Base-by-base conservation (phyloP, 2,888 invertebrate genomes). In the Cotesia congregata region DNA sequence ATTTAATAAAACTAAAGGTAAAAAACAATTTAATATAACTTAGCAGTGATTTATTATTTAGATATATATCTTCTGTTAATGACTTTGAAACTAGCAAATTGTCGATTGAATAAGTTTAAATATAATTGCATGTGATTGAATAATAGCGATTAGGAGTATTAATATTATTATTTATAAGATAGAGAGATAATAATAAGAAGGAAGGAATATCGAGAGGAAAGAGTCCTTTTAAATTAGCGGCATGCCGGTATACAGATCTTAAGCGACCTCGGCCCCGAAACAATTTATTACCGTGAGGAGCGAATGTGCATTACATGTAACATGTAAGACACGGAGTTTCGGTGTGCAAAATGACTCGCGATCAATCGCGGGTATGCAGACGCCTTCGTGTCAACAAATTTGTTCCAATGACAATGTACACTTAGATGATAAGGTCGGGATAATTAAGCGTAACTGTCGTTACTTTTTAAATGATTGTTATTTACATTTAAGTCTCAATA, bases 261-360 rank as follows among this genome's bases (percentile, higher is more conserved):
- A 77, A 40, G 77, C 80, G 83, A 83, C 85, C 85, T 85, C 83
- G 85, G 82, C 83, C 83, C 83, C 83, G 82, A 85, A 83, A 85
- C 80, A 84, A 85, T 85, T 85, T 84, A 84, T 84, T 82, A 83
- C 82, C 78, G 39, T 68, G 67, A 72, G 71, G 38, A 75, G 60
- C 74, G 50, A 61, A 70, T 75, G 69, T 77, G 77, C 72, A 72
- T 75, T 65, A 40, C 65, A 67, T 30, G 73, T 62, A 71, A 61
- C n/a, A 64, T 64, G 50, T 71, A 41, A 71, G 73, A 69, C 62
- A n/a, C 61, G 60, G 61, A 75, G 69, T 72, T 74, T 78, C 72
- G 60, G 68, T 74, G 65, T 60, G 65, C 30, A 76, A 73, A 68
- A 7, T 60, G 3, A 72, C 15, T 70, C 5, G 69, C 17, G 30